Base-by-base conservation (phyloP, 2,888 invertebrate species). In the Tigriopus californicus region DNA sequence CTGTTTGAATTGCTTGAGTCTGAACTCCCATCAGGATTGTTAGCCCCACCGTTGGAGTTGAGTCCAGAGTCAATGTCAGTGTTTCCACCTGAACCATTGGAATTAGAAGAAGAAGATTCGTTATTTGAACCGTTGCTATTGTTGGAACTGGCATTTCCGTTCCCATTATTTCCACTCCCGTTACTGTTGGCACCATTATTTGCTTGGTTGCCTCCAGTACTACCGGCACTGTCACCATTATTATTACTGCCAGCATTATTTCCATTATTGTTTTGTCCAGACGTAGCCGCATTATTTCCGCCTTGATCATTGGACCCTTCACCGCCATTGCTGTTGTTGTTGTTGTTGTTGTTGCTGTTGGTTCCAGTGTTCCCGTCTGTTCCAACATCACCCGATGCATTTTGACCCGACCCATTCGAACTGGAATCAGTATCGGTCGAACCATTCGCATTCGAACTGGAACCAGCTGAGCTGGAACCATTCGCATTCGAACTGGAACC, bases 81-180 rank as follows among this genome's bases (percentile, higher is more conserved):
- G 2, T 52, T 25, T 33, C 33, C 33, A 33, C 33, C 33, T 33
- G 33, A 33, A 33, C 33, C 33, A 33, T 33, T 33, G 33, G 33
- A 33, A 33, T 33, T 33, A 33, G 33, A 33, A 33, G 33, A 33
- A 15, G 22, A 20, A 25, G 25, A 61, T 60, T 63, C 63, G 56
- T 61, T 61, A 47, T 61, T 62, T 6, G 57, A 61, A 15, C 61
- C 62, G 33, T 56, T 57, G 25, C 61, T 59, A 54, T 58, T 60
- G 20, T 59, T 61, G 51, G 61, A 61, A 24, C 59, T 58, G 10
- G 62, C 61, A 57, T 61, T 62, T 2, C 60, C 54, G 46, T 61
- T 62, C 41, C 46, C 63, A 25, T 53, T 25, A 24, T 52, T 52
- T n/a, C 60, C 60, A 20, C 20, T 20, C 13, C 63, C 63, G 46